A percentile compares a stretch with the other conserved stretches of the same genome.
Conservation (phyloP, 2,888 invertebrate genomes). For the Pachliopta kotzebuea region DNA sequence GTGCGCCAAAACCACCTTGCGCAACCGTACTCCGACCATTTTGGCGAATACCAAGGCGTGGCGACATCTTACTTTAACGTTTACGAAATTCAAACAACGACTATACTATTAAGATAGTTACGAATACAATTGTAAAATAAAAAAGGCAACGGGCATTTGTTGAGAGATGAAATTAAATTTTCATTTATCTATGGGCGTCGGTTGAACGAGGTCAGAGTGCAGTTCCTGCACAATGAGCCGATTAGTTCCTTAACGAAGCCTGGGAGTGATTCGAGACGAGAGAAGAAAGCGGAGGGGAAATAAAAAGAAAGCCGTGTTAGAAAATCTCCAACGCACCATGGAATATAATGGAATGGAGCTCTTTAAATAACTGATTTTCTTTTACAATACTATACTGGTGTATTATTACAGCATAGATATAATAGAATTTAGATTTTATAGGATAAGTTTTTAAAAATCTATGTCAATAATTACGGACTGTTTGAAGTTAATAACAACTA, state of each 20-base stretch:
- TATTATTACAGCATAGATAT: conserved; percentile 1
- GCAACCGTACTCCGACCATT: conserved; percentile 44
- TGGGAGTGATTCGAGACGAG: conserved; percentile 37
- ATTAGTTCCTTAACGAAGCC: conserved; percentile 61
- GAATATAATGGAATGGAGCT: conserved; percentile 33
- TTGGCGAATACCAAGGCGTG: conserved; percentile 42
- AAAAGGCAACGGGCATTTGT: conserved; percentile 34
- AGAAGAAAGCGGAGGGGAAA: conserved; percentile 35
- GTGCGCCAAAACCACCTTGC: conserved; percentile 69
- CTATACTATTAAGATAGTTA: conserved; percentile 30
- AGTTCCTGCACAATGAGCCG: conserved; percentile 56
- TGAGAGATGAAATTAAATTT: conserved; percentile 44
- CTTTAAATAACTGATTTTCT: conserved; percentile 23
- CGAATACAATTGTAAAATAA: conserved; percentile 22
- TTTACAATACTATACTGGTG: not conserved
- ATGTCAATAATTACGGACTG: no score
- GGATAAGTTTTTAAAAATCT: no score
- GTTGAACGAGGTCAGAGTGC: conserved; percentile 51
- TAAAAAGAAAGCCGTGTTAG: conserved; percentile 38
- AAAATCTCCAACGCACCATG: conserved; percentile 42
- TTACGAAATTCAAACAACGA: conserved; percentile 43
- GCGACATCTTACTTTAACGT: conserved; percentile 42
- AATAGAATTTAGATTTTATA: not conserved
- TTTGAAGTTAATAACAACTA: no score
- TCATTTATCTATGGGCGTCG: conserved; percentile 42